These are phyloP conservation scores for Recurvirostra avosetta DNA, from an alignment of 2,113 vertebrate genomes.

Conservation along the genomic window DNA sequence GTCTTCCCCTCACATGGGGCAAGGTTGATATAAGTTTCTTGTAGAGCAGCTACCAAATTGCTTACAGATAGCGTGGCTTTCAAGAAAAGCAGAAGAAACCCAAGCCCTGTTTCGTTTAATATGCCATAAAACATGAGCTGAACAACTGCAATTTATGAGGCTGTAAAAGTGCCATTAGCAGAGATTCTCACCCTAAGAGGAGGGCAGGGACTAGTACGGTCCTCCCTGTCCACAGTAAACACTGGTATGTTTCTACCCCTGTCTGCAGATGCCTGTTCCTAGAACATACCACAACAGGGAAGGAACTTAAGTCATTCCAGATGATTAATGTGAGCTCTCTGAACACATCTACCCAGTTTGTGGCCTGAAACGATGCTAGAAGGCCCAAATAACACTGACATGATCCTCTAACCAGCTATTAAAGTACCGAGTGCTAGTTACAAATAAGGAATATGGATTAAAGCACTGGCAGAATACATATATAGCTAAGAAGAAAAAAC, in stretches of 20 bases:
- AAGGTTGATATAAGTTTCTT: not conserved
- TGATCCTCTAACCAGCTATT: not conserved
- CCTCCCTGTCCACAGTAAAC: not conserved
- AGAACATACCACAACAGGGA: not conserved
- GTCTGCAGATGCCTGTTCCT: not conserved
- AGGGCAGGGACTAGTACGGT: not conserved
- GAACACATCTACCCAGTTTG: not conserved
- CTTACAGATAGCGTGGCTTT: not conserved
- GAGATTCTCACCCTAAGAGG: not conserved
- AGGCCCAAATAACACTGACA: not conserved
- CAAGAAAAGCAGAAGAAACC: not conserved
- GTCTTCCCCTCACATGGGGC: fast-evolving
- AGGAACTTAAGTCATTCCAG: not conserved
- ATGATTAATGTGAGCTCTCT: not conserved
- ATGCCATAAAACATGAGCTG: not conserved
- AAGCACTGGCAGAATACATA: not conserved
- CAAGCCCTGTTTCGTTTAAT: not conserved
- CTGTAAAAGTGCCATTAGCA: not conserved
- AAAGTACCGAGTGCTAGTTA: not conserved
- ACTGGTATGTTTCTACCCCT: not conserved
- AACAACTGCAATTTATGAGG: not conserved
- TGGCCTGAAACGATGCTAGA: not conserved
- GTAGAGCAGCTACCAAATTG: not conserved
- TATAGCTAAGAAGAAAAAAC: not conserved
- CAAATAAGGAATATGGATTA: not conserved